Base-by-base conservation (phyloP, 2,797 vertebrate species). In the Aphelocoma californica region DNA sequence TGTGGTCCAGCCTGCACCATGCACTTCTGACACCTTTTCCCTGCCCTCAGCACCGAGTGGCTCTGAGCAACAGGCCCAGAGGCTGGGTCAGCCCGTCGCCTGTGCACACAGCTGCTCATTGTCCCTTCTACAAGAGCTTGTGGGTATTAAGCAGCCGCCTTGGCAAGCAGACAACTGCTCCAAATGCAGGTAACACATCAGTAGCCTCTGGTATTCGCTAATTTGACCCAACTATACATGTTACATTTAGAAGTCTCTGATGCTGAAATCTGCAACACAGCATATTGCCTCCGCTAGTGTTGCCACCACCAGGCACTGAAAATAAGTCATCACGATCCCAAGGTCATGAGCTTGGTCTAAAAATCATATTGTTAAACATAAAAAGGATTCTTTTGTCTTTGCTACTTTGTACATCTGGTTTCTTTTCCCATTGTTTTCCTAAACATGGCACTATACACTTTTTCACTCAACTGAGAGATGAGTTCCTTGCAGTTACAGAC, bases 41-140 rank as follows among this genome's bases (percentile, higher is more conserved):
- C 10, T 69, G 40, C 44, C 48, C 23, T 67, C 77, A 8, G 48
- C 36, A 10, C 21, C 0, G 0, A 4, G n/a, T 14, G 23, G 38
- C 58, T 61, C 12, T 1, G 3, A 92, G 74, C 44, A 21, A 15
- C 3, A 5, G 71, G 69, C 61, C 29, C 31, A 2, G 14, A 31
- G 53, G 77, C 44, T 48, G 58, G 71, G 29, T 40, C 64, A 79
- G 70, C 81, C 67, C 4, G 0, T 48, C 56, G 53, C 45, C 47
- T 36, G 17, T 24, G 29, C 57, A 25, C 42, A 48, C 19, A 87
- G 64, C 57, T 61, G 67, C 57, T 20, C n/a, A 1, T 15, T 0
- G 0, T 8, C 57, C 34, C n/a, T 64, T 56, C 72, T 10, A 4
- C 34, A 50, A 65, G 21, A 78, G 42, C 42, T 36, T 2, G 1